phyloP scores from a whole-genome alignment of 1,140 invertebrate genomes.

The Hyles vespertilio region DNA sequence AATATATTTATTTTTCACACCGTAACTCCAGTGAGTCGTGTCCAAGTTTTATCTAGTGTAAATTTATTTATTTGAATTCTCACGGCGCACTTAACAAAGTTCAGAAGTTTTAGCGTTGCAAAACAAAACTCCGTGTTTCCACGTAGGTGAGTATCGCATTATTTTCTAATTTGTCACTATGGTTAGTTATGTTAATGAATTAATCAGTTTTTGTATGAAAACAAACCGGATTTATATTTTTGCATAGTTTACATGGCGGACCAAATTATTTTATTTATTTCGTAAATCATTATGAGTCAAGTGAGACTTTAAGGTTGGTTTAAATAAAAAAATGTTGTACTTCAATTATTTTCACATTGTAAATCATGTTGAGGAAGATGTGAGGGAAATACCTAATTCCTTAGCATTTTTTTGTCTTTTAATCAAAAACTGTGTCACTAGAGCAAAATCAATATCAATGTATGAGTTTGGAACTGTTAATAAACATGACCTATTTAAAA shows the following conservation, averaged over 20 bases:
- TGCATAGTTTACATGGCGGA: too few species aligned
- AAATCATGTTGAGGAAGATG: too few species aligned
- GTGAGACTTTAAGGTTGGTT: too few species aligned
- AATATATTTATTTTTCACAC: constrained; percentile 19
- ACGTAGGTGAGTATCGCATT: constrained; percentile 30
- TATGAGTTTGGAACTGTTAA: background rate
- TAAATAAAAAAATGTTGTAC: too few species aligned
- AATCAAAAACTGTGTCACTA: too few species aligned
- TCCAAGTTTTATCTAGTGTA: constrained; percentile 34
- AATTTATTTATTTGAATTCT: constrained; percentile 16
- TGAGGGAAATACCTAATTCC: too few species aligned
- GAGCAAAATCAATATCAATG: too few species aligned
- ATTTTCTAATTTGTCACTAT: constrained; percentile 25
- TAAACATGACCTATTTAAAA: background rate
- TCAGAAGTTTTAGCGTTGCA: constrained; percentile 34
- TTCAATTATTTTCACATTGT: too few species aligned
- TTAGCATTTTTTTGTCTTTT: too few species aligned
- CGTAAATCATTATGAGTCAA: too few species aligned
- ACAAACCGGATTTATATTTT: background rate
- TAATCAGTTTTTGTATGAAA: background rate
- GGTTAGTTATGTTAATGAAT: background rate
- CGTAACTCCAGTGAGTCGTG: constrained; percentile 44
- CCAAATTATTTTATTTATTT: too few species aligned
- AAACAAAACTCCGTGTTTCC: constrained; percentile 18
- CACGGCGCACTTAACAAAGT: constrained; percentile 31